These are phyloP conservation scores for Echinometra lucunter DNA, from an alignment of 53 echinoderm and acorn worm species.

Conservation along the genomic window DNA sequence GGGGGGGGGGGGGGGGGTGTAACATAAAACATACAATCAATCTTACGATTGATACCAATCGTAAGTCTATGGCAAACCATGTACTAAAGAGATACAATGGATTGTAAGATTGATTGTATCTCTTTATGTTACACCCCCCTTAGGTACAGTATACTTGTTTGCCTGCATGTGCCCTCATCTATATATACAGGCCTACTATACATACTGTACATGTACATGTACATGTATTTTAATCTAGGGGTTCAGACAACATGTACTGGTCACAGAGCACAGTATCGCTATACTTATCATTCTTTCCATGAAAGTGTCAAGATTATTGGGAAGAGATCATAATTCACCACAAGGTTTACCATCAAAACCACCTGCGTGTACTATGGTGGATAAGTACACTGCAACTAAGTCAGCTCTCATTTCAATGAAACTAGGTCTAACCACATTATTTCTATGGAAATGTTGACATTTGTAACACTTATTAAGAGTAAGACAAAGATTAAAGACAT, in stretches of 20 bases:
- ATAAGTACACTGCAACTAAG: not conserved
- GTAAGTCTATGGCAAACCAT: too few relatives aligned
- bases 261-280: not conserved
- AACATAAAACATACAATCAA: too few relatives aligned
- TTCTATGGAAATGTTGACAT: conserved; percentile 28
- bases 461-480: not conserved
- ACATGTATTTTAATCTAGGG: too few relatives aligned
- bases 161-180: too few relatives aligned
- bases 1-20: not conserved
- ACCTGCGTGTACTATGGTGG: not conserved
- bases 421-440: not conserved
- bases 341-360: not conserved
- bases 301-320: conserved; percentile 7
- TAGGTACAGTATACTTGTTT: too few relatives aligned
- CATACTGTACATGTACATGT: not conserved
- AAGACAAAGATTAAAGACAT: too few relatives aligned
- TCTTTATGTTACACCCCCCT: too few relatives aligned
- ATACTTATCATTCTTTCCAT: not conserved
- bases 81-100: too few relatives aligned
- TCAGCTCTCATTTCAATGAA: not conserved
- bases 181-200: too few relatives aligned
- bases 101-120: too few relatives aligned
- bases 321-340: conserved; percentile 7
- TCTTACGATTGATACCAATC: too few relatives aligned
- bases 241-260: too few relatives aligned